These are phyloP conservation scores for Drosophila murphyi DNA, from an alignment of 1,140 invertebrate genomes.

Conservation along the genomic window DNA sequence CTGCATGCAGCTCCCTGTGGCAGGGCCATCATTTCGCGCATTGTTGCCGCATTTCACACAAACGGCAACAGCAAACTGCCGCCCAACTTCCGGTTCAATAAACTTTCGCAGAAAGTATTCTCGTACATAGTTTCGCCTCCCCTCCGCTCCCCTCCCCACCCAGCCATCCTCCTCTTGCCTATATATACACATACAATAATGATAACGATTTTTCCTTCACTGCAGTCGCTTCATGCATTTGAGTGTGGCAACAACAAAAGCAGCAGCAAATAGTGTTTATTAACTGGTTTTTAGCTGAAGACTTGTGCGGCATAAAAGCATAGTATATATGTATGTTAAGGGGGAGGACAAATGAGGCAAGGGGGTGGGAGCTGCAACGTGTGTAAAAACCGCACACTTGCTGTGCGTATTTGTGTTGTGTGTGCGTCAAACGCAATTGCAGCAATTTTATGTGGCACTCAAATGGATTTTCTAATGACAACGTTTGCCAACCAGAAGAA, in stretches of 20 bases:
- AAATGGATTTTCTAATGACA: slow-evolving; percentile 39
- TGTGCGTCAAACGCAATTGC: slow-evolving; percentile 30
- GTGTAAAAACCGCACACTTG: slow-evolving; percentile 33
- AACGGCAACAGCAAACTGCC: slow-evolving; percentile 38
- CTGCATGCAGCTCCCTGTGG: neutral
- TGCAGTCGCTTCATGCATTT: slow-evolving; percentile 32
- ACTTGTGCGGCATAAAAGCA: neutral
- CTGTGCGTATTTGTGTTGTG: slow-evolving; percentile 38
- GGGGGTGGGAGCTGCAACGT: neutral
- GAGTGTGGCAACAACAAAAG: slow-evolving; percentile 38
- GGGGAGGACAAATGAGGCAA: neutral
- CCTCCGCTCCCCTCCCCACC: neutral
- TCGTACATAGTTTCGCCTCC: slow-evolving; percentile 58
- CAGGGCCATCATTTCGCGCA: slow-evolving; percentile 24
- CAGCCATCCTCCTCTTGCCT: neutral
- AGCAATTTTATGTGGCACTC: slow-evolving; percentile 29
- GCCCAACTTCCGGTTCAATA: slow-evolving; percentile 79
- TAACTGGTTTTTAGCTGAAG: slow-evolving; percentile 49
- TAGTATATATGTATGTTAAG: no score
- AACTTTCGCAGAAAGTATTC: slow-evolving; percentile 71
- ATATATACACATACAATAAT: slow-evolving; percentile 50
- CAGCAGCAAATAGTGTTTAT: slow-evolving; percentile 63
- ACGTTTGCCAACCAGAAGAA: slow-evolving; percentile 14
- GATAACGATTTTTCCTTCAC: slow-evolving; percentile 67
- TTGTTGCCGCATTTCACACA: slow-evolving; percentile 66